Percentiles rank a stretch among this genome's conserved stretches.
phyloP scores from a whole-genome alignment of 1,140 invertebrate genomes.

The Drosophila funebris region DNA sequence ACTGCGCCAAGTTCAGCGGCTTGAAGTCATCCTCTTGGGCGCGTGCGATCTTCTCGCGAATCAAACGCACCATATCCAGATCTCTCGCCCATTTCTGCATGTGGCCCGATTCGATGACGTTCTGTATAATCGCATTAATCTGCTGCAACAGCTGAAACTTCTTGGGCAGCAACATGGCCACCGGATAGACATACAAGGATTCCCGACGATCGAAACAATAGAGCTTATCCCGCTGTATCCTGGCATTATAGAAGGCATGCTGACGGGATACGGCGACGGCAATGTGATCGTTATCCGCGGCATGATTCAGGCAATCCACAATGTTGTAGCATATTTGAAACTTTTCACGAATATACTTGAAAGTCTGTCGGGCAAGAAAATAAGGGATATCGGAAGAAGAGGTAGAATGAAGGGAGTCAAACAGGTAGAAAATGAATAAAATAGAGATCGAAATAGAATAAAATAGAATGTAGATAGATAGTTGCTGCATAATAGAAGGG shows the following conservation, averaged over 20 bases:
- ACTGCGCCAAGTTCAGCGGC: slow-evolving; percentile 55
- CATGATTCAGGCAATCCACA: slow-evolving; percentile 71
- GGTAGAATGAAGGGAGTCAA: background rate
- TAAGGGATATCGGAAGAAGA: background rate
- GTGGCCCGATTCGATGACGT: slow-evolving; percentile 78
- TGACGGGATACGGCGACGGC: slow-evolving; percentile 75
- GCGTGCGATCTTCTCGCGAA: slow-evolving; percentile 61
- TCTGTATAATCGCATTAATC: slow-evolving; percentile 75
- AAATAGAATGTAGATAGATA: background rate
- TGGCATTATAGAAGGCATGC: slow-evolving; percentile 74
- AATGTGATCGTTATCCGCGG: slow-evolving; percentile 57
- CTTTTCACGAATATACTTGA: slow-evolving; percentile 75
- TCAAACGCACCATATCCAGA: slow-evolving; percentile 69
- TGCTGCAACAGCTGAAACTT: slow-evolving; percentile 74
- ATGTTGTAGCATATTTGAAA: slow-evolving; percentile 78
- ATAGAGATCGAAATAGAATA: background rate
- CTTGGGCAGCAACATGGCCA: slow-evolving; percentile 75
- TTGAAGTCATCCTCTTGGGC: slow-evolving; percentile 64
- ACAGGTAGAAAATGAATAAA: background rate
- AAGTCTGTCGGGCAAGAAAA: slow-evolving; percentile 44
- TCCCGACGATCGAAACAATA: slow-evolving; percentile 75
- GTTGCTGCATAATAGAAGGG: background rate
- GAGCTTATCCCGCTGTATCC: slow-evolving; percentile 58
- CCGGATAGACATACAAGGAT: slow-evolving; percentile 72
- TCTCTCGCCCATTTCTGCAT: slow-evolving; percentile 80